Base-by-base conservation (phyloP, 2,888 invertebrate species). In the Caenorhabditis sp. region DNA sequence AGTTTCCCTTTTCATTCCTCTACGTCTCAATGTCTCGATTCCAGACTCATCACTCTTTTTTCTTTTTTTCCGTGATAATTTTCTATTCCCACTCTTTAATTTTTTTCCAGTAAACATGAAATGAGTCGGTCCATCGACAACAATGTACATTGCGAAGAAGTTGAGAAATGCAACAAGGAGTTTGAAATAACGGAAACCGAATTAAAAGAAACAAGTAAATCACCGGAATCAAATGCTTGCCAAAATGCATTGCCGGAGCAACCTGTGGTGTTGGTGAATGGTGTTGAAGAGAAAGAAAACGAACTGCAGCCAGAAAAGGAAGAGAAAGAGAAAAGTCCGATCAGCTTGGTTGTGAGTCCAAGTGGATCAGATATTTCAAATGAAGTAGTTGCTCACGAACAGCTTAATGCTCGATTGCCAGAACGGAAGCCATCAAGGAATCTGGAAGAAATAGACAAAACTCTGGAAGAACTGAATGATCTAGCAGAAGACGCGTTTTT, bases 21-120 rank as follows among this genome's bases (percentile, higher is more conserved):
- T 20, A 18, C 15, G 28, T 50, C 18, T 32, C 53, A 18, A 20
- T 22, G 37, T 37, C 6, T 28, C 28, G 32, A n/a, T 53, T 20
- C 47, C 51, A 47, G 35, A 47, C 51, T 28, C 40, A n/a, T n/a
- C n/a, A n/a, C 3, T 51, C 44, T 51, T 37, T 32, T 28, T 11
- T 55, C 18, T 51, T 8, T 62, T 37, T 65, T 18, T 44, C 64
- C 47, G 51, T 40, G 44, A 15, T 24, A 44, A 53, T 40, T 68
- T 40, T 50, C 20, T 76, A 53, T 35, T 24, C 53, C 6, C 8
- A 13, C 18, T 70, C 50, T 13, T 40, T 40, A 2, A 13, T 18
- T 18, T 18, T 5, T 68, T 68, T 82, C 22, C 80, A 80, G 80
- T 37, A 68, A 80, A 69, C 68, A 81, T 76, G 81, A 81, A 76